Evolutionary conservation across 1,140 invertebrate genomes (phyloP), one percentile per base, ranked within the genome.

Genomic region (Diploscapter pachys): DNA sequence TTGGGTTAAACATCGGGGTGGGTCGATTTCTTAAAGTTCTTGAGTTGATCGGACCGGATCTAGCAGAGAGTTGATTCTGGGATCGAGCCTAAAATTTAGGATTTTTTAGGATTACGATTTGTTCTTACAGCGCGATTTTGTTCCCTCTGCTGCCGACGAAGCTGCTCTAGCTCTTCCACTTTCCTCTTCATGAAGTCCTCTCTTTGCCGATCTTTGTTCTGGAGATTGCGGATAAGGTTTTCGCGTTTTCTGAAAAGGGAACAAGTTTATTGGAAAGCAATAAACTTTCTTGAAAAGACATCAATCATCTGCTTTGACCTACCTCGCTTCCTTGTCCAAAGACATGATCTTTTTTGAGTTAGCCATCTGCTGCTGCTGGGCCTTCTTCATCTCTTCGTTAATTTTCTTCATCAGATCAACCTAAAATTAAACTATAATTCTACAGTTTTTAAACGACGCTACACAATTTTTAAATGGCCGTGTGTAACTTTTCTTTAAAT

Each of bases 311-410:
- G 31, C 31, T 31, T 31, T 31, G 31, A 31, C 31, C 31, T 31
- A 31, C 31, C 82, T 55, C 48, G 56, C 69, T 13, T 78, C 71
- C 68, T 80, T 84, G 9, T 91, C 90, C 54, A 98, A 86, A 83
- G 95, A 92, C 1, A 93, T 92, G 63, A 98, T 92, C 89, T 96
- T 91, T 81, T 91, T 88, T 75, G 90, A 89, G 74, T 91, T 88
- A 55, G 88, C 84, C 11, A 87, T 74, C 75, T 90, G 88, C 9
- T 82, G 80, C 78, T 89, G 91, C 80, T 94, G 93, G 79, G 93
- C 93, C 68, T 91, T 90, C 77, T 90, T 91, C 0, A 91, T 90
- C 85, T 98, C 95, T 77, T 95, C 93, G 76, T 93, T 91, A 90
- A 98, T 95, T 87, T 94, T 93, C 81, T 94, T 93, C 82, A 98